Percentiles rank a stretch among this genome's conserved stretches.
phyloP scores from a whole-genome alignment of 1,140 invertebrate genomes.

The Drosophila triauraria region DNA sequence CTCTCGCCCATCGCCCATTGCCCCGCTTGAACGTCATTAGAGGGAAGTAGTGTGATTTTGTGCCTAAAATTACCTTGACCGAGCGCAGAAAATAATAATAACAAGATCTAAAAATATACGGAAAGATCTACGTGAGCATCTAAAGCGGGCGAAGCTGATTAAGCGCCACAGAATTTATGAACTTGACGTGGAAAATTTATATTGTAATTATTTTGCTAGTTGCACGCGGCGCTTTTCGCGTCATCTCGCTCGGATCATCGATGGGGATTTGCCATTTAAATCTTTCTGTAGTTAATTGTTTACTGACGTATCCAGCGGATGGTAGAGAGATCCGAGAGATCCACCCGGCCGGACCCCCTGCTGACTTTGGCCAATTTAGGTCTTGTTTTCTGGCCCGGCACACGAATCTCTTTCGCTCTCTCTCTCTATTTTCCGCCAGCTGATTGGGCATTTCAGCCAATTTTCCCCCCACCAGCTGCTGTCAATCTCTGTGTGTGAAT shows the following conservation, averaged over 20 bases:
- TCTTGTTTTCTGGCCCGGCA: constrained; percentile 54
- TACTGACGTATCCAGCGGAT: constrained; percentile 43
- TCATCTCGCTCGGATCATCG: constrained; percentile 49
- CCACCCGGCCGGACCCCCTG: constrained; percentile 20
- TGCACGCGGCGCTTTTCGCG: constrained; percentile 71
- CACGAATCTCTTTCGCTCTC: constrained; percentile 24
- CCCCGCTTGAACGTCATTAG: constrained; percentile 48
- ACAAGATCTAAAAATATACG: constrained; percentile 55
- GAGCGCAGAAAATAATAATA: constrained; percentile 51
- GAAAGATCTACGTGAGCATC: constrained; percentile 52
- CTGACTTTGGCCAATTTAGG: constrained; percentile 73
- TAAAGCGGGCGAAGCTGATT: constrained; percentile 67
- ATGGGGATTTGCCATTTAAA: constrained; percentile 33
- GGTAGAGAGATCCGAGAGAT: constrained; percentile 3
- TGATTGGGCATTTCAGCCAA: constrained; percentile 56
- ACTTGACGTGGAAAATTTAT: constrained; percentile 76
- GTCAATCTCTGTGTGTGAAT: constrained; percentile 39
- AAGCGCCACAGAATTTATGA: constrained; percentile 69
- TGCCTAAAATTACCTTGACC: constrained; percentile 77
- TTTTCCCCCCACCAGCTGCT: constrained; percentile 39
- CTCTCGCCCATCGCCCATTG: not conserved
- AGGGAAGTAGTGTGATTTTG: constrained; percentile 4
- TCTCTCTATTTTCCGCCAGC: constrained; percentile 46
- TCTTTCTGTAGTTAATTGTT: constrained; percentile 45
- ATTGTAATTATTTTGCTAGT: constrained; percentile 78